Conservation (phyloP, 2,113 vertebrate genomes). For the Dermatemys mawii region DNA sequence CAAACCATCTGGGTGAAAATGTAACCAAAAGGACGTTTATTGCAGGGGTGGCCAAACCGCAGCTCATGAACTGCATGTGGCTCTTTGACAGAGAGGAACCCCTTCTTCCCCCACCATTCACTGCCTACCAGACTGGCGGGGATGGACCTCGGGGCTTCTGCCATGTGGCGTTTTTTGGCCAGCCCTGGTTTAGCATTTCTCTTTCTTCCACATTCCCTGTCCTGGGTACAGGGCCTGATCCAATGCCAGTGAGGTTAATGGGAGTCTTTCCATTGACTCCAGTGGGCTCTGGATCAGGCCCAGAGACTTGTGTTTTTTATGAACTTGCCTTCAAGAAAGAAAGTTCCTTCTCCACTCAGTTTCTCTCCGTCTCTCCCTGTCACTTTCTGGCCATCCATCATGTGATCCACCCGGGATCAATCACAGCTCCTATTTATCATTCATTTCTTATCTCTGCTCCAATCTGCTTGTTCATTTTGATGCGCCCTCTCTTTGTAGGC, state of each 20-base stretch:
- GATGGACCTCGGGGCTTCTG: too few species aligned
- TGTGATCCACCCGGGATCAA: rapidly evolving
- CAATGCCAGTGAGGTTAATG: background rate
- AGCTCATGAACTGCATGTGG: too few species aligned
- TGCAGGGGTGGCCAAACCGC: too few species aligned
- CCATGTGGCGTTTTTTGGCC: background rate
- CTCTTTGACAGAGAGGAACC: too few species aligned
- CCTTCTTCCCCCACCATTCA: too few species aligned
- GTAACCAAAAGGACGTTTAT: background rate
- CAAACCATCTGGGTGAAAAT: background rate
- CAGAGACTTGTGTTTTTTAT: background rate
- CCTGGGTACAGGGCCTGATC: background rate
- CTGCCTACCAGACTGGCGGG: too few species aligned
- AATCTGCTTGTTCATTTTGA: background rate
- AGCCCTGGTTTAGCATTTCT: background rate
- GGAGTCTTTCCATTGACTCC: background rate
- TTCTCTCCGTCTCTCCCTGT: rapidly evolving
- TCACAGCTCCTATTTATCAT: rapidly evolving
- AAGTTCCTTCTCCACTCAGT: background rate
- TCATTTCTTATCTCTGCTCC: background rate
- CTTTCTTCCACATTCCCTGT: background rate
- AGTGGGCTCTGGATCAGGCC: rapidly evolving
- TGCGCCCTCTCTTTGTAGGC: background rate
- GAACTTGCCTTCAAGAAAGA: rapidly evolving
- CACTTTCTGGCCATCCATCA: background rate